Conservation (phyloP, 2,888 invertebrate genomes). For the Sarcophaga variegata region DNA sequence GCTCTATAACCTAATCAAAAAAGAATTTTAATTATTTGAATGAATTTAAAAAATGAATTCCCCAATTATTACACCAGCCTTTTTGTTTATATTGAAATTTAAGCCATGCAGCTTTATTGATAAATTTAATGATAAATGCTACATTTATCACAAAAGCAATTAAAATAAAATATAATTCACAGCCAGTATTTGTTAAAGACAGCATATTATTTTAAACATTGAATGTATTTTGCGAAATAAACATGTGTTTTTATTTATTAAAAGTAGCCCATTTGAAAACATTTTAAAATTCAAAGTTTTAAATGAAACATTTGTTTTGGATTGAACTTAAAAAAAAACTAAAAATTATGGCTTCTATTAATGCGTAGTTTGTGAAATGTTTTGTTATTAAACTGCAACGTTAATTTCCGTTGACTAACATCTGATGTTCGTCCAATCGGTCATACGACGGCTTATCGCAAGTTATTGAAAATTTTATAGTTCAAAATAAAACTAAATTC, state of each 20-base stretch:
- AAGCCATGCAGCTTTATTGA: too few relatives aligned
- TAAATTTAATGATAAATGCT: not conserved
- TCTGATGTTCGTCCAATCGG: conserved; percentile 3
- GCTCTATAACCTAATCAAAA: too few relatives aligned
- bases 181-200: conserved; percentile 12
- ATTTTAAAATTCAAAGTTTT: conserved; percentile 25
- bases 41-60: too few relatives aligned
- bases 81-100: too few relatives aligned
- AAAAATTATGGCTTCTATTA: conserved; percentile 13
- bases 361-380: conserved; percentile 1
- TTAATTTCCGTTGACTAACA: conserved; percentile 40
- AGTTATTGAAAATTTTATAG: conserved; percentile 22
- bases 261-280: conserved; percentile 3
- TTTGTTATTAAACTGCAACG: conserved; percentile 32
- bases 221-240: conserved; percentile 4
- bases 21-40: too few relatives aligned
- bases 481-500: conserved; percentile 10
- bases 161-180: conserved; percentile 6
- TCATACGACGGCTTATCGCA: conserved; percentile 35
- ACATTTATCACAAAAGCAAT: not conserved
- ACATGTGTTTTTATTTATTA: conserved; percentile 35
- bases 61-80: too few relatives aligned
- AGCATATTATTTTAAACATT: conserved; percentile 7
- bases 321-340: not conserved
- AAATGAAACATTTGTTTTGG: conserved; percentile 41